A percentile compares a stretch with the other conserved stretches of the same genome.
Conservation (phyloP, 1,140 invertebrate species). For the Euschistus heros region DNA sequence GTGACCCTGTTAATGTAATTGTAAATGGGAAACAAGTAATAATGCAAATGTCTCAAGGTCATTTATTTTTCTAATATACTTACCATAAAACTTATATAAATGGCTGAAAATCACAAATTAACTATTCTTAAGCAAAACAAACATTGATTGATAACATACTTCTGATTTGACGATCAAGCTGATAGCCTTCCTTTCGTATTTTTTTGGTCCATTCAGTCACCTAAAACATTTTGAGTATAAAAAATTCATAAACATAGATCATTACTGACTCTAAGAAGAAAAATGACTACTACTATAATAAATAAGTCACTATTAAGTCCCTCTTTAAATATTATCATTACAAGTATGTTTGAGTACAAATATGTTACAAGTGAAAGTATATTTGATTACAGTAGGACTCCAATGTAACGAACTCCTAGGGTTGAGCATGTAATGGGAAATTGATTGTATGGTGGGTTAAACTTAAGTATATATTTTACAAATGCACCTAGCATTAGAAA, state of each 20-base stretch:
- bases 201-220: slow-evolving; percentile 92
- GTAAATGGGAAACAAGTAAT: neutral
- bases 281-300: too few species aligned
- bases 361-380: too few species aligned
- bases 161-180: slow-evolving; percentile 86
- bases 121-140: slow-evolving; percentile 2
- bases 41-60: neutral
- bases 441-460: too few species aligned
- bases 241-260: neutral
- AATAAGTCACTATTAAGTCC: too few species aligned
- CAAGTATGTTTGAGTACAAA: too few species aligned
- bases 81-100: neutral
- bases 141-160: slow-evolving; percentile 38
- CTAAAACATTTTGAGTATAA: slow-evolving; percentile 40
- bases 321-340: too few species aligned
- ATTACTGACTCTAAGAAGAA: neutral
- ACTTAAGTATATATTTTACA: too few species aligned
- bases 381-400: too few species aligned
- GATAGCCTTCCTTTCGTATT: slow-evolving; percentile 83
- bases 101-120: neutral
- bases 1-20: too few species aligned
- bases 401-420: too few species aligned
- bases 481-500: too few species aligned
- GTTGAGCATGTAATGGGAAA: too few species aligned
- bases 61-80: neutral